Percentiles rank a stretch among this genome's conserved stretches.
Conservation (phyloP, 2,797 vertebrate genomes). For the Acomys russatus region DNA sequence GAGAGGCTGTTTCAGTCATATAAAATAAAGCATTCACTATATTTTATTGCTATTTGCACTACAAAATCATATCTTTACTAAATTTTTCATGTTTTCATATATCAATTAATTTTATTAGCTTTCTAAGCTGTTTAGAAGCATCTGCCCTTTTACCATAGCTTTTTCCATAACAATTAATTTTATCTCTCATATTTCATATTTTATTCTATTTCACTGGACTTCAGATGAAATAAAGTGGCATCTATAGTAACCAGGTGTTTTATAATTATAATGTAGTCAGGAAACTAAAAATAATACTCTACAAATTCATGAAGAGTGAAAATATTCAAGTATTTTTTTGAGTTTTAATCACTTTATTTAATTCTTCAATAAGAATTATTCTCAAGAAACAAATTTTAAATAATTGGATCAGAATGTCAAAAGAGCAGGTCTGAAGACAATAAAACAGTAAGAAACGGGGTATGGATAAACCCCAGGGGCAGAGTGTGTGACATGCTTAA, state of each 20-base stretch:
- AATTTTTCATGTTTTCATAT: not conserved
- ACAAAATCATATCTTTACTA: not conserved
- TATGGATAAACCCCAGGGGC: not conserved
- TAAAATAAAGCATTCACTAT: not conserved
- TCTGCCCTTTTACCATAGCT: not conserved
- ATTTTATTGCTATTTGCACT: not conserved
- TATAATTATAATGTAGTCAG: not conserved
- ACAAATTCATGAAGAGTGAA: not conserved
- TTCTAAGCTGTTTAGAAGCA: not conserved
- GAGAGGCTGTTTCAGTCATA: not conserved
- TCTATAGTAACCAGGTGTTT: not conserved
- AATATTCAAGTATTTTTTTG: not conserved
- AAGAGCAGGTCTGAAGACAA: conserved; percentile 55
- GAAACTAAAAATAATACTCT: not conserved
- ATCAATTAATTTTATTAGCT: not conserved
- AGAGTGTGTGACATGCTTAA: not conserved
- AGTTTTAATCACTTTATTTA: conserved; percentile 74
- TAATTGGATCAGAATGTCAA: conserved; percentile 51
- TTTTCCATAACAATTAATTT: not conserved
- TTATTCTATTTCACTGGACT: not conserved
- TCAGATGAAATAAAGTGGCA: not conserved
- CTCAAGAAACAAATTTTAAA: conserved; percentile 55
- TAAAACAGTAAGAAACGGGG: conserved; percentile 21
- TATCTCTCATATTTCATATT: not conserved
- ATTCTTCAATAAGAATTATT: conserved; percentile 60